A percentile compares a stretch with the other conserved stretches of the same genome.
phyloP scores from a whole-genome alignment of 2,888 invertebrate genomes.

The Tipula vernalis region DNA sequence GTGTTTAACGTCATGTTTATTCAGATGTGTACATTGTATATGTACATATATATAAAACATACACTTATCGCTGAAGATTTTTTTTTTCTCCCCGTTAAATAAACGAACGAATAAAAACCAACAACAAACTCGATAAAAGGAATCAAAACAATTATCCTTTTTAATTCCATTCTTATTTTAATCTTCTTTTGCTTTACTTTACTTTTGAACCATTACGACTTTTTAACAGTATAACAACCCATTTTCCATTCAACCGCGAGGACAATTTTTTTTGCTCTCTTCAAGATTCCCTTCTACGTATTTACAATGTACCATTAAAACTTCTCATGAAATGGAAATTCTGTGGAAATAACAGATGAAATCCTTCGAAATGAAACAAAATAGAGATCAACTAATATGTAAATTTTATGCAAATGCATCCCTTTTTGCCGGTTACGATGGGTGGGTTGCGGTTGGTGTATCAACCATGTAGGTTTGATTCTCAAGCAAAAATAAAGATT shows the following conservation, averaged over 20 bases:
- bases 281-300: neutral
- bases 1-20: neutral
- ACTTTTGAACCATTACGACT: neutral
- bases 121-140: neutral
- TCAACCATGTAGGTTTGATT: neutral
- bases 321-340: neutral
- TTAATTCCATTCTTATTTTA: neutral
- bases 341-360: neutral
- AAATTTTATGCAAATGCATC: conserved; percentile 21
- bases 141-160: conserved; percentile 4
- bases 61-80: neutral
- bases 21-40: neutral
- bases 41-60: neutral
- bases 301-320: neutral
- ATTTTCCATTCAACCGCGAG: neutral
- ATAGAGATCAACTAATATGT: conserved; percentile 21
- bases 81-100: neutral
- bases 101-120: neutral
- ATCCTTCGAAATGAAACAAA: conserved; percentile 11
- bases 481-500: neutral
- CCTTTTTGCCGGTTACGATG: neutral
- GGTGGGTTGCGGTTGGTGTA: neutral
- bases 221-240: neutral
- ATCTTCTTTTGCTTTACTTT: neutral
- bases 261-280: neutral